These are phyloP conservation scores for Scaptodrosophila latifasciaeformis DNA, from an alignment of 2,888 invertebrate genomes.

Conservation along the genomic window DNA sequence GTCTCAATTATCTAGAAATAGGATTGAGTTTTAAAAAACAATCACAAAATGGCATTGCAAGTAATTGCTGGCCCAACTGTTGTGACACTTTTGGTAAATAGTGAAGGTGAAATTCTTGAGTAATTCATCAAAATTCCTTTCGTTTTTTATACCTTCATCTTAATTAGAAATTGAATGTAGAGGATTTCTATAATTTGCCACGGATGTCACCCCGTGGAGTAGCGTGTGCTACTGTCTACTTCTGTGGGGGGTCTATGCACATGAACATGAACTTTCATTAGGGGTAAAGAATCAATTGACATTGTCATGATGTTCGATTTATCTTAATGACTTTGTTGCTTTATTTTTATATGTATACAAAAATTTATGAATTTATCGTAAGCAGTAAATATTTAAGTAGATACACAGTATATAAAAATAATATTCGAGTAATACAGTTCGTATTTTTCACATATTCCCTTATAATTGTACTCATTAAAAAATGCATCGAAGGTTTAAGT, in stretches of 20 bases:
- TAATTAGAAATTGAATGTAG: constrained; percentile 18
- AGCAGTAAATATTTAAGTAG: constrained; percentile 11
- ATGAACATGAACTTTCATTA: neutral
- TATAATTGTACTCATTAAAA: constrained; percentile 27
- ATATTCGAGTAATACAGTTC: constrained; percentile 36
- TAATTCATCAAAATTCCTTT: constrained; percentile 53
- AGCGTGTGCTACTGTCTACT: constrained; percentile 59
- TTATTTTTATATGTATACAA: constrained; percentile 39
- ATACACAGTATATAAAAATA: constrained; percentile 39
- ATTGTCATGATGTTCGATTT: neutral
- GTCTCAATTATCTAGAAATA: constrained; percentile 50
- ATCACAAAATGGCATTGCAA: constrained; percentile 34
- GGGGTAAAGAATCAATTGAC: neutral
- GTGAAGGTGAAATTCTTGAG: constrained; percentile 42
- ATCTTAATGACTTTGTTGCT: constrained; percentile 50
- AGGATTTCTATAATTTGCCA: constrained; percentile 14
- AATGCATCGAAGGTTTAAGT: constrained; percentile 37
- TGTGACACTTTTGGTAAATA: constrained; percentile 62
- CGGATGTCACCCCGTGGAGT: constrained; percentile 53
- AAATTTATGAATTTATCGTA: neutral
- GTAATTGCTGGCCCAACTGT: constrained; percentile 34
- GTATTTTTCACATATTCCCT: constrained; percentile 21
- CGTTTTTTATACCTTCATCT: constrained; percentile 16
- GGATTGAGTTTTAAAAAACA: constrained; percentile 22
- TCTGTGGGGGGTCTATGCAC: constrained; percentile 12